Percentiles rank a stretch among this genome's conserved stretches.
Evolutionary conservation across 2,113 vertebrate genomes (phyloP).

Genomic region (Cariama cristata): DNA sequence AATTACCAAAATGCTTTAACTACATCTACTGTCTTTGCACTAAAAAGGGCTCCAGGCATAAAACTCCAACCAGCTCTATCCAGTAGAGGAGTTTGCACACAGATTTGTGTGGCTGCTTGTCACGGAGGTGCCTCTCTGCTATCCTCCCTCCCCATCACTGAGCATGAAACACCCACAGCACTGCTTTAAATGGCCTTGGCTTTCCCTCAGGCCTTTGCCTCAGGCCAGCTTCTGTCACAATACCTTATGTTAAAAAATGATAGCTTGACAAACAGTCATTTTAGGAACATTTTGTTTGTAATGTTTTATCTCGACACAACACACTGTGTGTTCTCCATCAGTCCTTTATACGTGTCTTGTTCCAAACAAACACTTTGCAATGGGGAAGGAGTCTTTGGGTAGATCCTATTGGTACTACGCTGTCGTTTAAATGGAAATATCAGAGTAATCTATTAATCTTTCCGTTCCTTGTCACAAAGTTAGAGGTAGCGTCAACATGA

Average conservation of each 20-base stretch:
- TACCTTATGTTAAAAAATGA: not conserved
- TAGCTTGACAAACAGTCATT: not conserved
- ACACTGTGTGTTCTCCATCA: not conserved
- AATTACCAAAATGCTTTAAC: not conserved
- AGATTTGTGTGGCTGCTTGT: not conserved
- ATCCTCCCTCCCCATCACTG: rapidly evolving
- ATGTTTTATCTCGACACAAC: not conserved
- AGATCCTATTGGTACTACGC: not conserved
- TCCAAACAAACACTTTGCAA: not conserved
- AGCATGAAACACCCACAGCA: not conserved
- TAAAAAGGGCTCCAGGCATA: not conserved
- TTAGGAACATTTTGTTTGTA: not conserved
- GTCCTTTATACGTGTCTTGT: not conserved
- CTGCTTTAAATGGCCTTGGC: not conserved
- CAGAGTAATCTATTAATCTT: not conserved
- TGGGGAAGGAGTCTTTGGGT: not conserved
- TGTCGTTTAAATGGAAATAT: not conserved
- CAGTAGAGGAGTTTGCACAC: not conserved
- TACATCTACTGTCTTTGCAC: not conserved
- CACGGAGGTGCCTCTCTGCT: not conserved
- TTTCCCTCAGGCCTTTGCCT: not conserved
- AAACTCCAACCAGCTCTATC: not conserved
- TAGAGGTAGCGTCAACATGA: not conserved
- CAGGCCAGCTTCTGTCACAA: not conserved
- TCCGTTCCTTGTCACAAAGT: not conserved